Percentiles rank a stretch among this genome's conserved stretches.
phyloP scores from a whole-genome alignment of 1,140 invertebrate genomes.

The Microplitis mediator region DNA sequence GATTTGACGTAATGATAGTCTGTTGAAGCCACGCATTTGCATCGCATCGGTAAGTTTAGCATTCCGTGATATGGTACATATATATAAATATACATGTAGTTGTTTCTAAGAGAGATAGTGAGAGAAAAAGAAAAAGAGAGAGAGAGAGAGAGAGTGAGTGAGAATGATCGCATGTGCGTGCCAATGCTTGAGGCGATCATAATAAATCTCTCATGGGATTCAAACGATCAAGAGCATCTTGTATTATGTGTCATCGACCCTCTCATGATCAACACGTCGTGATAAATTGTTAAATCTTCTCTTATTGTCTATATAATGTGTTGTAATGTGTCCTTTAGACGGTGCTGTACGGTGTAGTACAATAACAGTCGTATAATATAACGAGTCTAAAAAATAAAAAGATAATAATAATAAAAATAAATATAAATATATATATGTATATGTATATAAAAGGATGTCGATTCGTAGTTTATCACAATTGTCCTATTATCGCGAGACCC shows the following conservation, averaged over 20 bases:
- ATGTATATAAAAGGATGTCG: constrained; percentile 1
- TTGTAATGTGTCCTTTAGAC: no score
- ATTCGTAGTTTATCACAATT: constrained; percentile 18
- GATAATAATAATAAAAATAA: no score
- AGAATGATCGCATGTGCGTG: constrained; percentile 16
- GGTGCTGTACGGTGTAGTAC: no score
- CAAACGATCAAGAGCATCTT: constrained; percentile 23
- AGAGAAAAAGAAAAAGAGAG: neutral
- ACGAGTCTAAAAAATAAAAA: neutral
- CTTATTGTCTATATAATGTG: no score
- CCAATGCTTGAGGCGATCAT: constrained; percentile 21
- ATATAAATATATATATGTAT: neutral
- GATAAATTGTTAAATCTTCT: neutral
- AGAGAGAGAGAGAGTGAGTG: no score
- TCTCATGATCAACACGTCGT: neutral
- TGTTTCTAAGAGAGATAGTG: constrained; percentile 8
- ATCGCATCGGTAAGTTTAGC: neutral
- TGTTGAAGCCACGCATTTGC: constrained; percentile 17
- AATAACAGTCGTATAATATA: neutral
- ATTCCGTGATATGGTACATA: no score
- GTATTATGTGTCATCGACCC: constrained; percentile 15
- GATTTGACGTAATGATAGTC: constrained; percentile 23
- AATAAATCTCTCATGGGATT: constrained; percentile 18
- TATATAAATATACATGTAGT: constrained; percentile 13
- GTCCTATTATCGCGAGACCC: constrained; percentile 12